Conservation (phyloP, 1,140 invertebrate genomes). For the Hypsibius dujardini region DNA sequence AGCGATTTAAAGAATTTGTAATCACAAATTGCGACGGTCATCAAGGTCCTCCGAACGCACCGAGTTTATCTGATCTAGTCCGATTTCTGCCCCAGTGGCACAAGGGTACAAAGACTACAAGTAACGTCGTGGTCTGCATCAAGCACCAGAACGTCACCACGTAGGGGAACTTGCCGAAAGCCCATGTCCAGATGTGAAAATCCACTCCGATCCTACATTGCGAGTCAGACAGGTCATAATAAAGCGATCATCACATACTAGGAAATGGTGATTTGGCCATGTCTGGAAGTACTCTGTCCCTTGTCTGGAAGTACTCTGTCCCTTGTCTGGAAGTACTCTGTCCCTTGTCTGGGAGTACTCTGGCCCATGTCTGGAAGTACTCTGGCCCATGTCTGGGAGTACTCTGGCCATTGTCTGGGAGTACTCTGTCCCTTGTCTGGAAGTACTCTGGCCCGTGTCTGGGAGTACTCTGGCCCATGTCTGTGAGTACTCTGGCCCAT, state of each 20-base stretch:
- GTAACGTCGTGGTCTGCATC: constrained; percentile 31
- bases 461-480: not conserved
- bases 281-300: constrained; percentile 3
- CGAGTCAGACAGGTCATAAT: constrained; percentile 23
- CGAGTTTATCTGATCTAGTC: constrained; percentile 10
- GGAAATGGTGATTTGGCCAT: constrained; percentile 11
- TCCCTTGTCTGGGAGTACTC: not conserved
- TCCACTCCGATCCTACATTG: constrained; percentile 39
- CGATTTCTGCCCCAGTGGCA: constrained; percentile 32
- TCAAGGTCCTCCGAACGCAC: not conserved
- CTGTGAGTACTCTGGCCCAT: not conserved
- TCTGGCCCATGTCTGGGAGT: constrained; percentile 18
- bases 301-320: not conserved
- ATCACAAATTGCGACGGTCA: not conserved
- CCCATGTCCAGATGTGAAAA: constrained; percentile 31
- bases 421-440: not conserved
- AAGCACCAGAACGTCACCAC: constrained; percentile 34
- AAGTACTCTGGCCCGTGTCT: not conserved
- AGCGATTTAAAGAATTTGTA: constrained; percentile 17
- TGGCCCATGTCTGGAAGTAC: not conserved
- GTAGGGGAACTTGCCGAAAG: constrained; percentile 33
- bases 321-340: not conserved
- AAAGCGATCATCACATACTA: constrained; percentile 3
- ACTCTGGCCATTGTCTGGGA: constrained; percentile 22
- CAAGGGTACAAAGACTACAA: constrained; percentile 35